Conservation (phyloP, 2,888 invertebrate genomes). For the Esperia sulphurella region DNA sequence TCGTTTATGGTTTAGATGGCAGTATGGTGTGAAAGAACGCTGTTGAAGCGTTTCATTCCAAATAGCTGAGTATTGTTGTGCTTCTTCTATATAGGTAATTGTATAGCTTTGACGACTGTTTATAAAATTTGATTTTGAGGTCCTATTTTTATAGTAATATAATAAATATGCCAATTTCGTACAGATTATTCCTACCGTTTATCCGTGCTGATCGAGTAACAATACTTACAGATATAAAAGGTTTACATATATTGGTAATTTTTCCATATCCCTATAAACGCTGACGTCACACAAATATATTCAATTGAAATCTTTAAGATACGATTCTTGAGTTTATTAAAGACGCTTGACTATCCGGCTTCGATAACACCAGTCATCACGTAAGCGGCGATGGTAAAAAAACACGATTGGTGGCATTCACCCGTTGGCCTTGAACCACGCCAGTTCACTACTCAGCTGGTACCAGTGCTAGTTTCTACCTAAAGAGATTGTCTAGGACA, state of each 20-base stretch:
- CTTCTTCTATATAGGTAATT: background rate
- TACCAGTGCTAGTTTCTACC: conserved; percentile 59
- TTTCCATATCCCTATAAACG: background rate
- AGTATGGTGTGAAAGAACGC: conserved; percentile 17
- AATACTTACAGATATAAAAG: background rate
- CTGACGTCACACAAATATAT: background rate
- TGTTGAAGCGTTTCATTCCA: background rate
- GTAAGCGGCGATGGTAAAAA: conserved; percentile 59
- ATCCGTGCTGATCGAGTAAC: no score
- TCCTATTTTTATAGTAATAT: no score
- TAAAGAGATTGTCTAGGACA: conserved; percentile 53
- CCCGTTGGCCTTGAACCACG: conserved; percentile 71
- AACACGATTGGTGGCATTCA: conserved; percentile 71
- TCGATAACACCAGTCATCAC: conserved; percentile 55
- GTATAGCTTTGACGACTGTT: no score
- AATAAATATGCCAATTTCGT: no score
- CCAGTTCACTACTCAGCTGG: conserved; percentile 67
- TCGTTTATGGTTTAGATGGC: no score
- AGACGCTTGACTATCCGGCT: conserved; percentile 24
- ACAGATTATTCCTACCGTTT: no score
- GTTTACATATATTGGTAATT: background rate
- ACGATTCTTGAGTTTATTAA: background rate
- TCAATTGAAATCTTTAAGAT: background rate
- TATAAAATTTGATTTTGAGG: no score
- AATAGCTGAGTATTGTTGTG: background rate